Base-by-base conservation (phyloP, 1,140 invertebrate genomes). In the Sipha flava region DNA sequence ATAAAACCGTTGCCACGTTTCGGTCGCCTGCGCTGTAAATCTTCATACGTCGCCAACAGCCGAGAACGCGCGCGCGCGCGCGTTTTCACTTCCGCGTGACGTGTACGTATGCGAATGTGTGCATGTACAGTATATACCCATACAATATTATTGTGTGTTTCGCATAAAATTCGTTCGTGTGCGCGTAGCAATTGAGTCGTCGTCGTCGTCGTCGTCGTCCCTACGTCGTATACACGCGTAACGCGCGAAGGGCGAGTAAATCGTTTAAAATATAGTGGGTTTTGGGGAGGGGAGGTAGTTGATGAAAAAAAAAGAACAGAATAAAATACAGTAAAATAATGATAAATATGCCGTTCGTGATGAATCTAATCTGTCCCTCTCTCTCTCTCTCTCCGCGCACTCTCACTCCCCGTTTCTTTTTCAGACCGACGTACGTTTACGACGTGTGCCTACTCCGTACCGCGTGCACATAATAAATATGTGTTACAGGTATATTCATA, bases 1-100 rank as follows among this genome's bases (percentile, higher is more conserved):
- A 77, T 77, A 77, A 77, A 43, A 77, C 2, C 66, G 62, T 66
- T n/a, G 62, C 9, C 62, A 34, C 62, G 34, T 68, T 45, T 45
- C 29, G 34, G 34, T 40, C 14, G 34, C 64, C 64, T 6, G 37
- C 37, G 21, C 64, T 26, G 40, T 73, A 73, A 73, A 73, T 73
- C 45, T 54, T 47, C 70, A 16, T n/a, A 37, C 52, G 72, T 77
- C 34, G 52, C 21, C 72, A n/a, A 12, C 40, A 68, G 21, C 34
- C 2, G n/a, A n/a, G n/a, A n/a, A n/a, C n/a, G n/a, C n/a, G n/a
- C n/a, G 6, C 37, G 31, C 10, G 21, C 34, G 10, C 12, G n/a
- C 37, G 37, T 68, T 68, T 68, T 68, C 64, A 21, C 59, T 40
- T 34, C 23, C 64, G 64, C 31, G 26, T 68, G 37, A 43, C 64